These are phyloP conservation scores for Zootermopsis nevadensis DNA, from an alignment of 2,888 invertebrate species.

Conservation along the genomic window DNA sequence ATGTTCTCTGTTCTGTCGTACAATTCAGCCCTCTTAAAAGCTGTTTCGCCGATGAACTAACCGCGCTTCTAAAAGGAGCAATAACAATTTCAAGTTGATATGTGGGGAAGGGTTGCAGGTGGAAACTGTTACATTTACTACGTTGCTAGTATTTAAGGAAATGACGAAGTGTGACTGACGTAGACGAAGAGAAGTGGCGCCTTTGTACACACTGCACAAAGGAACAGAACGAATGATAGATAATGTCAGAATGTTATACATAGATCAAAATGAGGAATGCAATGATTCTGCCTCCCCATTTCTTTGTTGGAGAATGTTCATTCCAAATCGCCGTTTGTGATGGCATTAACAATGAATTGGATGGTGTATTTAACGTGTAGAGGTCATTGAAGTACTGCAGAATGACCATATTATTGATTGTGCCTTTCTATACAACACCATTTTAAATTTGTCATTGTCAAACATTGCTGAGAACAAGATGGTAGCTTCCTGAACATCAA, in stretches of 20 bases:
- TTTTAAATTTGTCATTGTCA: conserved; percentile 29
- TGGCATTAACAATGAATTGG: conserved; percentile 17
- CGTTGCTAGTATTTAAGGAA: too few relatives aligned
- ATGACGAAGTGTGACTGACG: too few relatives aligned
- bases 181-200: too few relatives aligned
- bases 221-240: neutral
- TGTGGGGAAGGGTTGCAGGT: too few relatives aligned
- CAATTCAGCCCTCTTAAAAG: too few relatives aligned
- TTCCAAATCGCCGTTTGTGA: neutral
- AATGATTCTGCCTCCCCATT: neutral
- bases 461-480: neutral
- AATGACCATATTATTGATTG: conserved; percentile 11
- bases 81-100: too few relatives aligned
- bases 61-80: too few relatives aligned
- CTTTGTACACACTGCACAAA: neutral
- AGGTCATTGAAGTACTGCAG: neutral
- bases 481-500: neutral
- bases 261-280: neutral
- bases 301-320: neutral
- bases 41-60: too few relatives aligned
- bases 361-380: neutral
- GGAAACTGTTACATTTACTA: too few relatives aligned
- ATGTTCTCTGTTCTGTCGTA: too few relatives aligned
- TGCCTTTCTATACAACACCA: neutral
- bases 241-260: conserved; percentile 1